A percentile compares a stretch with the other conserved stretches of the same genome.
Conservation (phyloP, 2,113 vertebrate species). For the Siniperca chuatsi region DNA sequence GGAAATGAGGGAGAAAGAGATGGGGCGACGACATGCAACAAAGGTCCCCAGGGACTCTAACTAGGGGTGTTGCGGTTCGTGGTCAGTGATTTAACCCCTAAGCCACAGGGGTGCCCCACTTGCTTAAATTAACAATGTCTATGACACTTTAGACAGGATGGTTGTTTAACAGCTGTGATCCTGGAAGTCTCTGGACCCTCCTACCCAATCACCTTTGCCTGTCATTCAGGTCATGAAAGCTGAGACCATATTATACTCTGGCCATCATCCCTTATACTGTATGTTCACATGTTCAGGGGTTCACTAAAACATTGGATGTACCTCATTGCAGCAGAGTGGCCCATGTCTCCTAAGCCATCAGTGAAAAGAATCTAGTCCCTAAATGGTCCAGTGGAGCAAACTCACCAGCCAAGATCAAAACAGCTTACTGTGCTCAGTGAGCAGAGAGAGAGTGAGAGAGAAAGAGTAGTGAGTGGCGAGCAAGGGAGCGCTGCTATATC, state of each 20-base stretch:
- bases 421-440: conserved; percentile 60
- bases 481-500: conserved; percentile 31
- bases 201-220: too few species aligned
- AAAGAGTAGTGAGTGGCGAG: conserved; percentile 19
- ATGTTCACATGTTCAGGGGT: not conserved
- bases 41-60: not conserved
- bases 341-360: conserved; percentile 34
- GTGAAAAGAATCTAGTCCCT: conserved; percentile 42
- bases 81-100: too few species aligned
- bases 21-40: not conserved
- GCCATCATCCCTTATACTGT: not conserved
- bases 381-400: conserved; percentile 62
- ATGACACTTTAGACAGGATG: not conserved
- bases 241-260: too few species aligned
- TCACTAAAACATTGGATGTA: conserved; percentile 13
- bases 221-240: not conserved
- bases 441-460: conserved; percentile 10
- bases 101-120: not conserved
- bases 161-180: too few species aligned
- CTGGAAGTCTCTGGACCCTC: too few species aligned
- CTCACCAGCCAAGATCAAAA: conserved; percentile 53
- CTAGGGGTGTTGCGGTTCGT: not conserved
- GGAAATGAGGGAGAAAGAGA: too few species aligned
- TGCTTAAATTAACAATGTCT: not conserved
- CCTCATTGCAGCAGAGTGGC: conserved; percentile 8